Base-by-base conservation (phyloP, 2,797 vertebrate genomes). In the Channa striata region DNA sequence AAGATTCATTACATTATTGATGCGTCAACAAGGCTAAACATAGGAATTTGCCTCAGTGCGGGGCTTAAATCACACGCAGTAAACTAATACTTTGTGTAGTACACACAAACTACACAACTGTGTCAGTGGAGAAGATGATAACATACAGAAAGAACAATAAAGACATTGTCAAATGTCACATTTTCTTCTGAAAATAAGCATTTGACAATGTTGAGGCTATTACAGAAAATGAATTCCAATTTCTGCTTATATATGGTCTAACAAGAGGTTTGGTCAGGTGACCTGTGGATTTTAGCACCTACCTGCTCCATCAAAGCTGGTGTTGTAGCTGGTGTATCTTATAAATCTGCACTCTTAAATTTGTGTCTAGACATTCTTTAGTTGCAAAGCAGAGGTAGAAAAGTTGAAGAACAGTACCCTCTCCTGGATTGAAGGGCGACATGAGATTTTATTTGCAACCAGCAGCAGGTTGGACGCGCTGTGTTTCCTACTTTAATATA, bases 391-490 rank as follows among this genome's bases (percentile, higher is more conserved):
- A 65, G 58, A 72, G 57, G 11, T 34, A 30, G 48, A 85, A 78
- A 84, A 85, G 74, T 49, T 78, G 78, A 74, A 70, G 78, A 91
- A 92, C 86, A 90, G 79, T 80, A 84, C 91, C 90, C 81, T 88
- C 87, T 90, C 81, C 91, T 93, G 90, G 90, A 30, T 60, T 66
- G 5, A 39, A 58, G 37, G 67, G 62, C 69, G 20, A 65, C 19
- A 65, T 66, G 74, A 78, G 56, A 19, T 44, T 66, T 67, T 19
- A 60, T 57, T 63, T 52, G n/a, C 39, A 48, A 30, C 4, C 42
- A 37, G 59, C 43, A 69, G 58, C 40, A 72, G 43, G 47, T 56
- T 30, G 40, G 36, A 14, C 19, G 23, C 33, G 16, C 46, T 37
- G 19, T 9, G 36, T 30, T 36, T 20, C 33, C 11, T 2, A 8